Conservation (phyloP, 2,113 vertebrate species). For the Pseudopipra pipra region DNA sequence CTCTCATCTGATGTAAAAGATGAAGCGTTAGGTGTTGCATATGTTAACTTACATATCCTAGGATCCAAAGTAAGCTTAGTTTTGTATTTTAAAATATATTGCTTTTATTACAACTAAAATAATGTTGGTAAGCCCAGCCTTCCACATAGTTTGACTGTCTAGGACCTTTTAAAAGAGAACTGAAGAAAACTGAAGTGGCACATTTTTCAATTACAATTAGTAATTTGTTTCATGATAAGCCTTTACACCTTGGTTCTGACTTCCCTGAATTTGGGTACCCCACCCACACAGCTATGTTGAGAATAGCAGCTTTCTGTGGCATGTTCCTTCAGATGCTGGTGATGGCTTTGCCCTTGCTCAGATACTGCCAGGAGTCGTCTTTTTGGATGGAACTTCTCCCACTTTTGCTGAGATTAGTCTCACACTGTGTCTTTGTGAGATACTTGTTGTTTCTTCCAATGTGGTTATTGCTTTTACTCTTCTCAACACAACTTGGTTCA, state of each 20-base stretch:
- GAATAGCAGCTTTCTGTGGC: not conserved
- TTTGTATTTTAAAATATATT: not conserved
- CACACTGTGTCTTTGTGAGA: accelerated
- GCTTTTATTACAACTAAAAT: not conserved
- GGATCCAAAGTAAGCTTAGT: not conserved
- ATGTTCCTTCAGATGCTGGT: accelerated
- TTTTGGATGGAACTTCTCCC: not conserved
- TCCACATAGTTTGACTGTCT: accelerated
- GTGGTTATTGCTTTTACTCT: not conserved
- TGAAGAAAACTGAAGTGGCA: not conserved
- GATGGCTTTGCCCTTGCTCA: not conserved
- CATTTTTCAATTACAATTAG: not conserved
- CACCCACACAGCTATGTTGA: not conserved
- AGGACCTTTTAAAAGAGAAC: not conserved
- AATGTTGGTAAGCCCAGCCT: not conserved
- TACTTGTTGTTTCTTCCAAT: not conserved
- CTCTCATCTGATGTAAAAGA: not conserved
- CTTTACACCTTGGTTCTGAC: not conserved
- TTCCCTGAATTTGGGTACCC: not conserved
- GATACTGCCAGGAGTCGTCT: accelerated
- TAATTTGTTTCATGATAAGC: not conserved
- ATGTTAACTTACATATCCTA: not conserved
- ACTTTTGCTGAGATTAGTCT: not conserved
- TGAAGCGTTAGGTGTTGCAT: accelerated
- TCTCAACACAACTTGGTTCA: not conserved